phyloP scores from a whole-genome alignment of 2,113 vertebrate genomes.

The Passer montanus region DNA sequence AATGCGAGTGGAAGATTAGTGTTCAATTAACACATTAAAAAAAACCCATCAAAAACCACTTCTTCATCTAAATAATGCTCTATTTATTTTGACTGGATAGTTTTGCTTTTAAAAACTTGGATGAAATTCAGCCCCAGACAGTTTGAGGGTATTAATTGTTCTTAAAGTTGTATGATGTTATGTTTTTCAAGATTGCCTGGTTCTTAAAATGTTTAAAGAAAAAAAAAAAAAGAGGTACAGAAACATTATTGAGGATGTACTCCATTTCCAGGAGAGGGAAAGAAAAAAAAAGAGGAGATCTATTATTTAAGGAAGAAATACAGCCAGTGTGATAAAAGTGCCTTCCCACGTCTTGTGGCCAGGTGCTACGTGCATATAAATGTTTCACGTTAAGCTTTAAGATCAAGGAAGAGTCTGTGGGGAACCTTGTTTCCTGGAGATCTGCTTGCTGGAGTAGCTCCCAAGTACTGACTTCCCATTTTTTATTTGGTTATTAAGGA shows the following conservation, averaged over 20 bases:
- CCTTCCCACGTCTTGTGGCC: constrained; percentile 72
- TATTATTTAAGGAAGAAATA: constrained; percentile 81
- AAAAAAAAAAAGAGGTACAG: not conserved
- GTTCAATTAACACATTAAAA: not conserved
- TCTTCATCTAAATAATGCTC: not conserved
- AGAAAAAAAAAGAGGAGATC: constrained; percentile 9
- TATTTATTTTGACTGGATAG: not conserved
- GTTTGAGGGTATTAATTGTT: not conserved
- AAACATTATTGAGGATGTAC: constrained; percentile 57
- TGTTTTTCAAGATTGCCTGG: constrained; percentile 12
- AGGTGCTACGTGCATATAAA: constrained; percentile 81
- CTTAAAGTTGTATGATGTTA: not conserved
- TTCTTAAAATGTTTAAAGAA: constrained; percentile 26
- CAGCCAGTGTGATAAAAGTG: constrained; percentile 71
- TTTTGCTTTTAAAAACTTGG: constrained; percentile 1
- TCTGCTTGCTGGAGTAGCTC: constrained; percentile 71
- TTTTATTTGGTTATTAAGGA: constrained; percentile 79
- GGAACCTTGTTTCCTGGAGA: constrained; percentile 79
- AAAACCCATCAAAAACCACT: not conserved
- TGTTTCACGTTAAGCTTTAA: constrained; percentile 82
- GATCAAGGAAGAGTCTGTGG: constrained; percentile 79
- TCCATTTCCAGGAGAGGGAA: constrained; percentile 46
- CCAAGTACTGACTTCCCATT: constrained; percentile 73
- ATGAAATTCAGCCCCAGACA: not conserved
- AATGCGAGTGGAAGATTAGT: not conserved